Evolutionary conservation across 2,888 invertebrate species (phyloP), one percentile per base, ranked within the genome.

Genomic region (Drosophila cracens): DNA sequence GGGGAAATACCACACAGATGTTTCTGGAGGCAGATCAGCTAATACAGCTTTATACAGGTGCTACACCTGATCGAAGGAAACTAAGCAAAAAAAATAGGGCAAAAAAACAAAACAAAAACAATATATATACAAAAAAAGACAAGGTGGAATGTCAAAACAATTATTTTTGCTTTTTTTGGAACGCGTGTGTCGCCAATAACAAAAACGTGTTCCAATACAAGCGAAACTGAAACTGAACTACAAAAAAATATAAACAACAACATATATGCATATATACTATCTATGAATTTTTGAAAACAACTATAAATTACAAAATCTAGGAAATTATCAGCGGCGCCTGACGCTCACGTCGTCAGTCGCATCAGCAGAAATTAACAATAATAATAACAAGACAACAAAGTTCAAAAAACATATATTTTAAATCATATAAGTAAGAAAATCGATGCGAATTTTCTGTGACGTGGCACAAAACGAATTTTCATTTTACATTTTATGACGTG

Each of bases 281-380:
- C 54, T 62, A 27, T 34, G 53, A 69, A 8, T 27, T 27, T 36
- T 0, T 70, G 70, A 89, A 88, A 89, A 87, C 89, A 86, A 73
- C 87, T 74, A 86, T 86, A 86, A 89, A 86, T 87, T 87, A 89
- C 84, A 77, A 70, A 84, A 81, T 86, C 86, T 89, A 86, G 86
- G 87, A 86, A 86, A 89, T 89, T 73, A 87, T 87, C 74, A 84
- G 72, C 84, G 21, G 21, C 21, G 21, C 21, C 21, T 21, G 21
- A 21, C 21, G 21, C 21, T 21, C 21, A 1, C 21, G 21, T 21
- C 31, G 31, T 31, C 31, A 10, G 31, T 8, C 8, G 31, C 84
- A 82, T 85, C 88, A 89, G 71, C 75, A 71, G 66, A 79, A 65
- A 27, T 33, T 1, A 27, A 33, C 29, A 49, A 54, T 16, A 53